These are phyloP conservation scores for Dendrocincla tyrannina DNA, from an alignment of 2,797 vertebrate species.

Conservation along the genomic window DNA sequence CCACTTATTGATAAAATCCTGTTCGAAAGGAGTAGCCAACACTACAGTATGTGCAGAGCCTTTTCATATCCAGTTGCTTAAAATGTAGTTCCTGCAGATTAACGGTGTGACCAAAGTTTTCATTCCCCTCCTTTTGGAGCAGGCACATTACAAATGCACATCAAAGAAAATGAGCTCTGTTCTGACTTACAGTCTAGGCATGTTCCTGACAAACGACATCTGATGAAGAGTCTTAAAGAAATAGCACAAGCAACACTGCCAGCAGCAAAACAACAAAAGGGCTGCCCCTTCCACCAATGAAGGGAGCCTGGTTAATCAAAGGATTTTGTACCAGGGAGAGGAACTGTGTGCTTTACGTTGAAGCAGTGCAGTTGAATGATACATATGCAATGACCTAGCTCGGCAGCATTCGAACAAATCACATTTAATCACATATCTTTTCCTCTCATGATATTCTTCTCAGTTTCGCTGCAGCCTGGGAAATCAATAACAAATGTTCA, in stretches of 20 bases:
- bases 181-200: slow-evolving; percentile 57
- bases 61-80: background rate
- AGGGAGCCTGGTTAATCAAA: slow-evolving; percentile 14
- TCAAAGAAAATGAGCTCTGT: slow-evolving; percentile 56
- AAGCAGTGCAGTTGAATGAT: background rate
- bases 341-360: background rate
- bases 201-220: slow-evolving; percentile 61
- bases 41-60: background rate
- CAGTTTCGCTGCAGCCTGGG: background rate
- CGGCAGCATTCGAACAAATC: slow-evolving; percentile 13
- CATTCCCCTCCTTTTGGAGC: slow-evolving; percentile 17
- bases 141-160: slow-evolving; percentile 43
- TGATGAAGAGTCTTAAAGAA: slow-evolving; percentile 60
- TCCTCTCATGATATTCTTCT: slow-evolving; percentile 11
- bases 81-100: slow-evolving; percentile 14
- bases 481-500: slow-evolving; percentile 59
- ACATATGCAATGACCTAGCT: slow-evolving; percentile 14
- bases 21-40: background rate
- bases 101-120: slow-evolving; percentile 47
- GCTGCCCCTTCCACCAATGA: slow-evolving; percentile 2
- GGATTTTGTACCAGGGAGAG: slow-evolving; percentile 1
- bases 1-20: background rate
- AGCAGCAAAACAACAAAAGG: slow-evolving; percentile 39
- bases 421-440: background rate
- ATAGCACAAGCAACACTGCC: slow-evolving; percentile 18